Base-by-base conservation (phyloP, 1,140 invertebrate species). In the Eriosoma lanigerum region DNA sequence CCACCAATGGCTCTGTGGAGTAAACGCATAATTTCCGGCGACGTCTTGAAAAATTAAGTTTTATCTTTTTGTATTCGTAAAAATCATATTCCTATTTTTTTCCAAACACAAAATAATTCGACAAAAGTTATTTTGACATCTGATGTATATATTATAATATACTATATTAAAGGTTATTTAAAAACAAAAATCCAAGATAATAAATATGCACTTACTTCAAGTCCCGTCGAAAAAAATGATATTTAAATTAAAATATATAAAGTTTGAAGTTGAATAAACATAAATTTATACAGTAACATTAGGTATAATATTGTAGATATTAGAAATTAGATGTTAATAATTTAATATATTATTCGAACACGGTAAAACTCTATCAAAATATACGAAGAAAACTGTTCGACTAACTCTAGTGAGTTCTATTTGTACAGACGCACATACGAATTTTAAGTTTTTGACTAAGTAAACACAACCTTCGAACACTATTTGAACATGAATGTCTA, bases 11-110 rank as follows among this genome's bases (percentile, higher is more conserved):
- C 66, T 50, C 44, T 4, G 24, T 38, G 32, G 32, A 38, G 8
- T 15, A 13, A 3, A 3, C 24, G 68, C 21, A 72, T 72, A 72
- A 72, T 72, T 72, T 72, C 46, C 48, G 68, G 68, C 26, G 19
- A 29, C 66, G 9, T 72, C 38, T 29, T 52, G 48, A 46, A n/a
- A 72, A 72, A 52, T 72, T 70, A 29, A 52, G 46, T 72, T 50
- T 72, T 29, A 1, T 46, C 24, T 26, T 38, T 64, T 38, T n/a
- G 4, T 26, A 29, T 29, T 24, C 10, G 3, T 0, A 1, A 9
- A 48, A 50, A 70, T 50, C 24, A 29, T 52, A 50, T 29, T 72
- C 48, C 8, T 8, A 52, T 15, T 26, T 72, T 72, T 52, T 19
- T 72, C 15, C 10, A 13, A 21, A n/a, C 1, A 66, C 3, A 32